A percentile compares a stretch with the other conserved stretches of the same genome.
Evolutionary conservation across 2,888 invertebrate genomes (phyloP).

Genomic region (Ypsolopha sequella): DNA sequence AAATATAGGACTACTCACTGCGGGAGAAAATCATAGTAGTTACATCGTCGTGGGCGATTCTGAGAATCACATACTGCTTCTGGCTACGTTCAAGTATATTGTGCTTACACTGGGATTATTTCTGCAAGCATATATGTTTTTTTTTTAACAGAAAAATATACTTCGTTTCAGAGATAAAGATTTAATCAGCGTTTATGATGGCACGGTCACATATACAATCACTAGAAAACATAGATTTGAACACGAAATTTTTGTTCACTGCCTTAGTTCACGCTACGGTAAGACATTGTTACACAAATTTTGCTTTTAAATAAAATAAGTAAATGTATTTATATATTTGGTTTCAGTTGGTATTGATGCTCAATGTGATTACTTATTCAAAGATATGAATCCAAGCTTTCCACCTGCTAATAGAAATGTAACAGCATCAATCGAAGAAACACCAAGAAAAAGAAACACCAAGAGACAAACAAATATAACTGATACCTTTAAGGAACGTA

Average conservation of each 20-base stretch:
- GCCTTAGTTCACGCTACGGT: conserved; percentile 73
- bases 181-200: conserved; percentile 51
- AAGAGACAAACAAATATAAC: conserved; percentile 28
- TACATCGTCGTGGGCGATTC: conserved; percentile 76
- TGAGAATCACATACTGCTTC: conserved; percentile 70
- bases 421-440: conserved; percentile 4
- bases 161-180: conserved; percentile 44
- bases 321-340: conserved; percentile 7
- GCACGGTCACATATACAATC: conserved; percentile 47
- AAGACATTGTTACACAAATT: conserved; percentile 13
- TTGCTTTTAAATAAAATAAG: neutral
- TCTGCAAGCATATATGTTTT: no score
- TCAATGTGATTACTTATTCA: conserved; percentile 40
- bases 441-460: conserved; percentile 9
- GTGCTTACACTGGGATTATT: neutral
- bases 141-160: neutral
- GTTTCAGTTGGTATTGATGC: conserved; percentile 68
- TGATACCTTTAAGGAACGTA: conserved; percentile 35
- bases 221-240: conserved; percentile 41
- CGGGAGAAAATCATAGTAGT: conserved; percentile 63
- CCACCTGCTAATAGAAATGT: neutral
- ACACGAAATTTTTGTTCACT: conserved; percentile 61
- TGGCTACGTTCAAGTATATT: conserved; percentile 64
- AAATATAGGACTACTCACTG: conserved; percentile 49
- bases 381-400: conserved; percentile 21